Evolutionary conservation across 2,888 invertebrate genomes (phyloP), one percentile per base, ranked within the genome.

Genomic region (Parthenolecanium corni): DNA sequence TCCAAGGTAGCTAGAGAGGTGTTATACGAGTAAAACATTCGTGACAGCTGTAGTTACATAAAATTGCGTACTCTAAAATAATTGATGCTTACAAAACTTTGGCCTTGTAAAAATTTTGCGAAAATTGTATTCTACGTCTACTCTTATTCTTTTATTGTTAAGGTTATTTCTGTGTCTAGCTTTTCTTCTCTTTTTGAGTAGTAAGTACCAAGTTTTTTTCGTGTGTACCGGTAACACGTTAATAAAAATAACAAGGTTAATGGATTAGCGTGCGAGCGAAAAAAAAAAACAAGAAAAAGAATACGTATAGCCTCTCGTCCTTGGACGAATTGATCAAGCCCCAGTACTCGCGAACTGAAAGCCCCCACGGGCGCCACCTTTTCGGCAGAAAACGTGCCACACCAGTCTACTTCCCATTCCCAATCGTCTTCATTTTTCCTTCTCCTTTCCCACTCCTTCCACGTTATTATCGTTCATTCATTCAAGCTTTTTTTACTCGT

Each of bases 241-340:
- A 16, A 47, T 47, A 16, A 14, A 18, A 47, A 18, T 11, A 49
- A 51, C 16, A 36, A 36, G 24, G 31, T 9, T 31, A 31, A 31
- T 9, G 31, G 38, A 12, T 11, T 38, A 52, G 38, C 31, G 38
- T 38, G 36, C 20, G 20, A 31, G 36, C 36, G 52, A 52, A 52
- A 52, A 52, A 52, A 21, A 20, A 52, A 24, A 52, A 52, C 25
- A 21, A 20, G 36, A 24, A 25, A 52, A 31, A 38, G 14, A 52
- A n/a, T 20, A 18, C 5, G 9, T 9, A 31, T 31, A 6, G 31
- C 9, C 31, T 31, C 40, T 21, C 42, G 54, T 31, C 54, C 54
- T 54, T 54, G 54, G 42, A 54, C 42, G 42, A 54, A 54, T 54
- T 54, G 54, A 54, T 54, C 54, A 40, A 54, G 42, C 42, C 54